These are phyloP conservation scores for Coelopa pilipes DNA, from an alignment of 2,888 invertebrate genomes.

Conservation along the genomic window DNA sequence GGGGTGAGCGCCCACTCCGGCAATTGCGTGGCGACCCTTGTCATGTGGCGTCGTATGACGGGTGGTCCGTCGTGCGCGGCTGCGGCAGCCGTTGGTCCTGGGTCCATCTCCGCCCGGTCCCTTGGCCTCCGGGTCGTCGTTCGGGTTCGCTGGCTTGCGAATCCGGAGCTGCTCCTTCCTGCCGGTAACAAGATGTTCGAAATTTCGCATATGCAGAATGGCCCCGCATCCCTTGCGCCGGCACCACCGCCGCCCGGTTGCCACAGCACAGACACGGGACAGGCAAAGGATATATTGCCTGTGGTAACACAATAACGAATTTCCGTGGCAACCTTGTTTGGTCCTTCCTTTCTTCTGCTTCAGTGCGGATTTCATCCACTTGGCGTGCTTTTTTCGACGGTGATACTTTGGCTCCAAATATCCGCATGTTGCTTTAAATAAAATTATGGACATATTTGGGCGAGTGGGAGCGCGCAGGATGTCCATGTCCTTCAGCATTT, in stretches of 20 bases:
- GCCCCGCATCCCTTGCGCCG: not conserved
- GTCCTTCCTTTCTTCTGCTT: conserved; percentile 43
- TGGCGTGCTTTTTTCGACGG: conserved; percentile 11
- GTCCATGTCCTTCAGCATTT: conserved; percentile 27
- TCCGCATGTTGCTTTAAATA: conserved; percentile 34
- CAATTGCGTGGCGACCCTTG: conserved; percentile 35
- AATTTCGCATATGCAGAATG: conserved; percentile 52
- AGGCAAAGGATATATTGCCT: conserved; percentile 54
- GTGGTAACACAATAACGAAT: conserved; percentile 63
- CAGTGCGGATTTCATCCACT: conserved; percentile 40
- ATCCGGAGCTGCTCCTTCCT: conserved; percentile 46
- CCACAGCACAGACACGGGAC: conserved; percentile 18
- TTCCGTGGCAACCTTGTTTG: conserved; percentile 60
- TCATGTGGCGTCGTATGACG: conserved; percentile 30
- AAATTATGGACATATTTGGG: conserved; percentile 38
- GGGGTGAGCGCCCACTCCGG: not conserved
- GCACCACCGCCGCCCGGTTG: not conserved
- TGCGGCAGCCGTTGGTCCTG: conserved; percentile 1
- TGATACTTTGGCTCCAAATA: conserved; percentile 17
- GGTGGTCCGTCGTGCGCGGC: conserved; percentile 15
- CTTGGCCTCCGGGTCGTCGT: conserved; percentile 42
- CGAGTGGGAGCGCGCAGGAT: conserved; percentile 16
- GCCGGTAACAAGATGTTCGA: conserved; percentile 45
- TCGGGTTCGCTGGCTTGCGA: conserved; percentile 57
- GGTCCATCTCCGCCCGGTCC: not conserved